Base-by-base conservation (phyloP, 2,888 invertebrate species). In the Aethes cnicana region DNA sequence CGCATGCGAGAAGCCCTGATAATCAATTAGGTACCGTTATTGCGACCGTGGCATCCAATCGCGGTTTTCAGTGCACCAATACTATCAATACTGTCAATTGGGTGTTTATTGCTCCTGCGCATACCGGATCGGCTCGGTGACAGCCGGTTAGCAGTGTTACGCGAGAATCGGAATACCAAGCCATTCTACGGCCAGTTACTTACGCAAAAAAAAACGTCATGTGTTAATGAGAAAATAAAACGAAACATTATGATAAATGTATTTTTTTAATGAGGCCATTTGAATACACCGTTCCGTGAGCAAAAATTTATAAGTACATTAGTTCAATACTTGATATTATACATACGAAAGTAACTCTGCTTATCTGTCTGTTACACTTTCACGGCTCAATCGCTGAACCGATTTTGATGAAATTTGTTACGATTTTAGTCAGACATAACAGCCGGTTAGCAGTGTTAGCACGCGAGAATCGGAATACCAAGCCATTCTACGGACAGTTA, bases 71-170 rank as follows among this genome's bases (percentile, higher is more conserved):
- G 23, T 39, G 39, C 39, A 39, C 39, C n/a, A 2, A 30, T n/a
- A 14, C 23, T 7, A 32, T 28, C 43, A 50, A 44, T 50, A 44
- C 50, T 23, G 32, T 44, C 50, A 50, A 50, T 50, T 50, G 42
- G n/a, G 21, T 9, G 16, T 4, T 11, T 20, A 49, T 50, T 50
- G 50, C 50, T 5, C 36, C 5, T 4, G 37, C 36, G 50, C 50
- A 50, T 43, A 43, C 50, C 28, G 33, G 50, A 50, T 50, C 35
- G 50, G 23, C 17, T 50, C 25, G 43, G 50, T 50, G 43, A 23
- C 30, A 9, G 30, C 9, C 43, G 36, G 43, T 7, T 28, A 25
- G 1, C 14, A 47, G 14, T 8, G 32, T 33, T 26, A 25, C n/a
- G 12, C 8, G 21, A 28, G 9, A 36, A 6, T 26, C 36, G 23